Evolutionary conservation across 2,113 vertebrate genomes (phyloP).

Genomic region (Pluvianellus socialis): DNA sequence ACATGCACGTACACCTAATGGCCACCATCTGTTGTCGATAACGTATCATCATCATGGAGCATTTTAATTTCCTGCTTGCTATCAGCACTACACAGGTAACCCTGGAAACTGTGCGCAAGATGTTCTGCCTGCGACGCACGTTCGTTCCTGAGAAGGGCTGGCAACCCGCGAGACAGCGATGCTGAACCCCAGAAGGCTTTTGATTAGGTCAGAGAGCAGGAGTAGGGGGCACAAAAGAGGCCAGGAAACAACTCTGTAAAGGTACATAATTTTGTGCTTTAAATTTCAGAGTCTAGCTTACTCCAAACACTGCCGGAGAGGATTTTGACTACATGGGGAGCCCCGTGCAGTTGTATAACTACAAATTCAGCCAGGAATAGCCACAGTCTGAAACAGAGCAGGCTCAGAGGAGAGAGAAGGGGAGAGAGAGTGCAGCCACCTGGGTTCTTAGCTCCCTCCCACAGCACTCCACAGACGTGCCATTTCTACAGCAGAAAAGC

Average conservation of each 20-base stretch:
- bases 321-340: background rate
- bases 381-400: background rate
- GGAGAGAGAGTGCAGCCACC: background rate
- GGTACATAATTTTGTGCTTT: background rate
- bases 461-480: background rate
- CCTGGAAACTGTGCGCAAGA: slow-evolving; percentile 72
- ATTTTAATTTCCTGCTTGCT: slow-evolving; percentile 84
- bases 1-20: background rate
- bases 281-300: background rate
- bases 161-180: background rate
- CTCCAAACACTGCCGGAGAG: background rate
- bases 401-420: background rate
- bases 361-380: background rate
- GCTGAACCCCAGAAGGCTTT: background rate
- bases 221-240: background rate
- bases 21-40: slow-evolving; percentile 71
- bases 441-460: background rate
- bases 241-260: background rate
- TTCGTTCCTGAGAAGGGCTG: background rate
- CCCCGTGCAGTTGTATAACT: background rate
- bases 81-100: slow-evolving; percentile 76
- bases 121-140: background rate
- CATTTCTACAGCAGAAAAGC: slow-evolving; percentile 18
- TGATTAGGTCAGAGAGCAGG: background rate
- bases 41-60: slow-evolving; percentile 45